Evolutionary conservation across 2,797 vertebrate species (phyloP).

Genomic region (Galago senegalensis): DNA sequence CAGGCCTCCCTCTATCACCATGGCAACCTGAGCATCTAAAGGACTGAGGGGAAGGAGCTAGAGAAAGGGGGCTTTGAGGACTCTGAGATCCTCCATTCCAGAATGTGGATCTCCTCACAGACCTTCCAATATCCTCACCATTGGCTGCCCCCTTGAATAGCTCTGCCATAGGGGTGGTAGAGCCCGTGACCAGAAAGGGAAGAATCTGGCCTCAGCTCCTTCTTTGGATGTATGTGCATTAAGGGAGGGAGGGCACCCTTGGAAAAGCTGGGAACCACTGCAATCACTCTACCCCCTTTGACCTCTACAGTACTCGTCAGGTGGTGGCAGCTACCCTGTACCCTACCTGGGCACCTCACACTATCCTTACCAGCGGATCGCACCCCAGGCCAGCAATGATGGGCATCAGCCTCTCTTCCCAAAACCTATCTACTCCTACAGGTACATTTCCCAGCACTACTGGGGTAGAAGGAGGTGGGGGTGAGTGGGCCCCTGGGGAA

Average conservation of each 20-base stretch:
- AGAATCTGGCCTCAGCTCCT: not conserved
- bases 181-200: not conserved
- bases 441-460: constrained; percentile 88
- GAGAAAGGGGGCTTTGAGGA: not conserved
- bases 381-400: constrained; percentile 90
- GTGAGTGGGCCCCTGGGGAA: not conserved
- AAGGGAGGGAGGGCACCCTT: not conserved
- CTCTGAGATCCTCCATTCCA: constrained; percentile 11
- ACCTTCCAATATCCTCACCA: not conserved
- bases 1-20: not conserved
- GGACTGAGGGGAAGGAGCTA: not conserved
- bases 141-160: not conserved
- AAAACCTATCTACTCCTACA: constrained; percentile 99
- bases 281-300: constrained; percentile 61
- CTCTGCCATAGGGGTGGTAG: not conserved
- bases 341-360: constrained; percentile 90
- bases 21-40: not conserved
- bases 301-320: constrained; percentile 90
- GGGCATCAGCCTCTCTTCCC: constrained; percentile 93
- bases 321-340: constrained; percentile 89
- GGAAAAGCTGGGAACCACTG: constrained; percentile 10
- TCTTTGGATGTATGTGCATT: constrained; percentile 8
- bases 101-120: not conserved
- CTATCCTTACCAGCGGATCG: constrained; percentile 92
- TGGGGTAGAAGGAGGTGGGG: not conserved